Evolutionary conservation across 2,797 vertebrate genomes (phyloP).

Genomic region (Hapalemur alaotrensis): DNA sequence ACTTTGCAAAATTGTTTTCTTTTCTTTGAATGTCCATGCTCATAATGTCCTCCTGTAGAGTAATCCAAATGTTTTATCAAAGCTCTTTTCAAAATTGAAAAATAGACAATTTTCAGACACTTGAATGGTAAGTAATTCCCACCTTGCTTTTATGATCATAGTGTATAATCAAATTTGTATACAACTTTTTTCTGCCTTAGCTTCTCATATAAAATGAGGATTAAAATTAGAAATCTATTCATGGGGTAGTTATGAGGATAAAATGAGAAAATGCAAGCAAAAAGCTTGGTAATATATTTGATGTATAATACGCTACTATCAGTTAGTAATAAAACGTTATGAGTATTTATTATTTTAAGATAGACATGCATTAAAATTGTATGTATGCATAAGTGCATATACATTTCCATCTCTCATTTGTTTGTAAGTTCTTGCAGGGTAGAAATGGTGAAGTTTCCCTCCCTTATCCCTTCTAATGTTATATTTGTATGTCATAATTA

Average conservation of each 20-base stretch:
- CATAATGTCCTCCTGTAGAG: neutral
- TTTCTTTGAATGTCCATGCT: neutral
- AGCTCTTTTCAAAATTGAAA: neutral
- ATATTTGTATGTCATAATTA: neutral
- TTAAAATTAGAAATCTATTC: neutral
- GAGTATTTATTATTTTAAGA: neutral
- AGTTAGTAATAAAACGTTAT: neutral
- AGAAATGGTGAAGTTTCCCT: neutral
- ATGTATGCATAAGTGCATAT: neutral
- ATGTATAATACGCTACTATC: neutral
- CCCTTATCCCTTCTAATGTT: neutral
- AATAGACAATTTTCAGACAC: neutral
- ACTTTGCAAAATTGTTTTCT: neutral
- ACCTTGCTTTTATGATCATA: neutral
- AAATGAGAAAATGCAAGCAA: neutral
- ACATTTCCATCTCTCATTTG: neutral
- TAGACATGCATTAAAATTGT: neutral
- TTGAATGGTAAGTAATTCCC: neutral
- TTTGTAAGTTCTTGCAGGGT: neutral
- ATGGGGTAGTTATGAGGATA: neutral
- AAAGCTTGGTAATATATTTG: neutral
- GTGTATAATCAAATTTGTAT: neutral
- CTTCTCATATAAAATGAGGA: neutral
- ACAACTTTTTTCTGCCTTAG: neutral
- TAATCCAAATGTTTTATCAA: neutral